These are phyloP conservation scores for Antechinus stuartii DNA, from an alignment of 2,113 vertebrate genomes.

Conservation along the genomic window DNA sequence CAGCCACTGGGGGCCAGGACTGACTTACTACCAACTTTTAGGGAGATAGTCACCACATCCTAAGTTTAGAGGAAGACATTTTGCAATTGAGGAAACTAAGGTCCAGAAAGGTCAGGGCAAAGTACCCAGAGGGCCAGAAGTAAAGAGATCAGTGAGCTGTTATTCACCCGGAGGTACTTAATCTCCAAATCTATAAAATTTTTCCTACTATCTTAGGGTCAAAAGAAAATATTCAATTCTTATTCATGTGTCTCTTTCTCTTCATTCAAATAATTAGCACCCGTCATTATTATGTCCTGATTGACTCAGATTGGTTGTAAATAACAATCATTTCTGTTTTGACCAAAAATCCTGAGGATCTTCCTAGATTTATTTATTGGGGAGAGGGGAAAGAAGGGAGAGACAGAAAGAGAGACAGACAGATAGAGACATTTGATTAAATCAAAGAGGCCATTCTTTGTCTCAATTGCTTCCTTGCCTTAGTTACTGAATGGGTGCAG, in stretches of 20 bases:
- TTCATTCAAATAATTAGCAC: neutral
- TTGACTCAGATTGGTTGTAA: too few species aligned
- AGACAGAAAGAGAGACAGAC: too few species aligned
- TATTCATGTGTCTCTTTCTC: neutral
- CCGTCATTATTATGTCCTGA: neutral
- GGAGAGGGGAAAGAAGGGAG: too few species aligned
- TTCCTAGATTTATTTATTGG: too few species aligned
- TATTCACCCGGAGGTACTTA: neutral
- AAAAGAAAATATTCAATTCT: slow-evolving; percentile 28
- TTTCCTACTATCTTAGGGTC: neutral
- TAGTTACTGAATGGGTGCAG: too few species aligned
- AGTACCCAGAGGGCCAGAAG: neutral
- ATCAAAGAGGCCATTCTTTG: too few species aligned
- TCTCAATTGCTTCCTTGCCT: too few species aligned
- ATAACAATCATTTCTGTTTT: too few species aligned
- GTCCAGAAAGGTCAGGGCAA: neutral
- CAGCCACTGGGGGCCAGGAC: slow-evolving; percentile 58
- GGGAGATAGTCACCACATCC: neutral
- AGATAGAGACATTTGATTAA: too few species aligned
- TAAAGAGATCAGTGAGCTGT: neutral
- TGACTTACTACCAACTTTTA: slow-evolving; percentile 46
- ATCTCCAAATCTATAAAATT: neutral
- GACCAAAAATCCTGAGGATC: too few species aligned
- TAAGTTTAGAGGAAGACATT: neutral
- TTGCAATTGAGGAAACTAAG: neutral